Evolutionary conservation across 2,113 vertebrate genomes (phyloP).

Genomic region (Mandrillus leucophaeus): DNA sequence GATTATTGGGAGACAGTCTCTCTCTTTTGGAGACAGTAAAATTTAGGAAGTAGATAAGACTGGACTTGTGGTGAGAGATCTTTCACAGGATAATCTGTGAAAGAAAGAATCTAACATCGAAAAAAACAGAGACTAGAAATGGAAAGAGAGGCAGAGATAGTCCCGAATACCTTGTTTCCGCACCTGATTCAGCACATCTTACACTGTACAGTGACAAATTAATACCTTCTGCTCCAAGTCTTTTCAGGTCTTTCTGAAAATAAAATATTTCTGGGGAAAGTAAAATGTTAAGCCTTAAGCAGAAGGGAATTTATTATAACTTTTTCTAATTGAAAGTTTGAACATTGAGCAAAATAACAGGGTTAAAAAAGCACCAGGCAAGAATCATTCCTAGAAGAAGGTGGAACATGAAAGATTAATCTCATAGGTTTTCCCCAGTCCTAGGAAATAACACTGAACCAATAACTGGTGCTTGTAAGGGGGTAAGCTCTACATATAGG

Average conservation of each 20-base stretch:
- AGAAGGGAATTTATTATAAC: neutral
- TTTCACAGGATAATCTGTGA: neutral
- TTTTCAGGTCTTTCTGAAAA: neutral
- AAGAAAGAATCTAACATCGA: neutral
- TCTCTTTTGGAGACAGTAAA: neutral
- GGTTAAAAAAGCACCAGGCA: neutral
- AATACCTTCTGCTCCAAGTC: neutral
- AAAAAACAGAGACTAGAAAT: neutral
- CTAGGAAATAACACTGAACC: neutral
- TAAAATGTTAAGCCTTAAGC: neutral
- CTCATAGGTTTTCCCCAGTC: neutral
- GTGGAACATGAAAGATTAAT: neutral
- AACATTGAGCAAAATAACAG: neutral
- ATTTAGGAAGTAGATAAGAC: neutral
- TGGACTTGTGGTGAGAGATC: neutral
- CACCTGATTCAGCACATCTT: neutral
- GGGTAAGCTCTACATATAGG: neutral
- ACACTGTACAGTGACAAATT: neutral
- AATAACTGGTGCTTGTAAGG: neutral
- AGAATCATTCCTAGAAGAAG: neutral
- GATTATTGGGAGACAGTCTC: neutral
- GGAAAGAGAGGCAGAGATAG: neutral
- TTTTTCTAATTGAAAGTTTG: neutral
- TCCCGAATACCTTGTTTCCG: neutral
- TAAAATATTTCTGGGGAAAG: neutral